Percentiles rank a stretch among this genome's conserved stretches.
Evolutionary conservation across 2,888 invertebrate genomes (phyloP).

Genomic region (Scrobipalpa costella): DNA sequence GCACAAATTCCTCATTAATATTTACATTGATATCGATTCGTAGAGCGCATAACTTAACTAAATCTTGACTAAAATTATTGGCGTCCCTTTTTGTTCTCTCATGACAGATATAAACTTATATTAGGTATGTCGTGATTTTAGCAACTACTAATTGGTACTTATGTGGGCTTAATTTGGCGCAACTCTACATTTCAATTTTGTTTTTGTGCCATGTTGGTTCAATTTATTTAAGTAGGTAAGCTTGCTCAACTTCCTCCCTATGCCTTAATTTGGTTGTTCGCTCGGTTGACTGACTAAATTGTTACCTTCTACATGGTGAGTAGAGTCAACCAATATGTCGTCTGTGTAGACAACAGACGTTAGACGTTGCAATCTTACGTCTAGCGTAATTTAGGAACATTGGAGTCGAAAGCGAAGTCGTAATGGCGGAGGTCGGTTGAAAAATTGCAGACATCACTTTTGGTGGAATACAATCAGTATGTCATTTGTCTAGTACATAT

Average conservation of each 20-base stretch:
- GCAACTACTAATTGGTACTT: no score
- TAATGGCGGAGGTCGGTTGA: background rate
- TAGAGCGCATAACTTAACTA: no score
- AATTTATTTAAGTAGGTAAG: no score
- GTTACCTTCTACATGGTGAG: constrained; percentile 1
- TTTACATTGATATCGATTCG: no score
- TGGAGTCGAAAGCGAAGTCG: constrained; percentile 1
- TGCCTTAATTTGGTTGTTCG: background rate
- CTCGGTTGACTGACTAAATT: background rate
- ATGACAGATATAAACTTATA: no score
- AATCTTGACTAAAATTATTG: no score
- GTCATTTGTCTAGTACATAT: background rate
- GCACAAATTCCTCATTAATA: no score
- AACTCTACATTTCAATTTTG: no score
- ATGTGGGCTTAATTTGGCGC: no score
- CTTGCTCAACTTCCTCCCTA: background rate
- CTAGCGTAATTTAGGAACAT: background rate
- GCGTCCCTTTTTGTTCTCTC: no score
- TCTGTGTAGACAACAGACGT: background rate
- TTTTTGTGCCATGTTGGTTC: no score
- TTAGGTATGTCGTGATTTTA: no score
- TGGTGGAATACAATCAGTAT: background rate
- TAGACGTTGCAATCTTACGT: background rate
- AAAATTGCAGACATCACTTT: constrained; percentile 3
- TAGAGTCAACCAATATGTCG: background rate